Evolutionary conservation across 2,113 vertebrate species (phyloP).

Genomic region (Ctenomys sociabilis): DNA sequence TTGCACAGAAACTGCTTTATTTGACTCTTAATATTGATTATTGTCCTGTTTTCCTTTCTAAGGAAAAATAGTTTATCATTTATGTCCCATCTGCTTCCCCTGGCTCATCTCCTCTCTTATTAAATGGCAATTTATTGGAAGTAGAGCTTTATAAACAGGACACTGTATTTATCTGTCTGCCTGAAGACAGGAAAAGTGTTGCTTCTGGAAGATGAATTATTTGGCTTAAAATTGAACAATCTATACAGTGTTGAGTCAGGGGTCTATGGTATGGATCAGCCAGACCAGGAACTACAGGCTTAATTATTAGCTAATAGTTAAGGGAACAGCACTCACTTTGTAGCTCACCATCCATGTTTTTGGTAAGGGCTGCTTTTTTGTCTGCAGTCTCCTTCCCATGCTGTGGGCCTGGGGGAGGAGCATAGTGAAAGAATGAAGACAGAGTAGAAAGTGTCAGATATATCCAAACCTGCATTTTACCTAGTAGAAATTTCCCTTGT

Average conservation of each 20-base stretch:
- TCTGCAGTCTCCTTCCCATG: neutral
- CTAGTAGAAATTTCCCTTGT: neutral
- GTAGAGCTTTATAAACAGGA: slow-evolving; percentile 45
- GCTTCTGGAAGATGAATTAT: slow-evolving; percentile 47
- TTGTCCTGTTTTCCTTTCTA: slow-evolving; percentile 60
- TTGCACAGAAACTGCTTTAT: slow-evolving; percentile 27
- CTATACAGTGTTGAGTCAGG: slow-evolving; percentile 22
- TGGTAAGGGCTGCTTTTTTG: neutral
- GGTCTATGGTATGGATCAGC: neutral
- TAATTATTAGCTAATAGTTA: slow-evolving; percentile 21
- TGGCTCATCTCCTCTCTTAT: slow-evolving; percentile 45
- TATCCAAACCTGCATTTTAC: neutral
- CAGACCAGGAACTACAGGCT: neutral
- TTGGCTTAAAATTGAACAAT: slow-evolving; percentile 60
- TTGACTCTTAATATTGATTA: slow-evolving; percentile 47
- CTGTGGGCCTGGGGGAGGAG: neutral
- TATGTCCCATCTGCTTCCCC: slow-evolving; percentile 44
- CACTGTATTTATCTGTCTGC: slow-evolving; percentile 54
- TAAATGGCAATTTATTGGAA: slow-evolving; percentile 68
- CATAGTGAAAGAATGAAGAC: neutral
- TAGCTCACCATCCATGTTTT: neutral
- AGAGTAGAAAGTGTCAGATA: neutral
- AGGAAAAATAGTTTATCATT: slow-evolving; percentile 61
- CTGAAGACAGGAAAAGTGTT: slow-evolving; percentile 66
- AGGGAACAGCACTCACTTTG: neutral